Base-by-base conservation (phyloP, 2,888 invertebrate species). In the Papilio protenor region DNA sequence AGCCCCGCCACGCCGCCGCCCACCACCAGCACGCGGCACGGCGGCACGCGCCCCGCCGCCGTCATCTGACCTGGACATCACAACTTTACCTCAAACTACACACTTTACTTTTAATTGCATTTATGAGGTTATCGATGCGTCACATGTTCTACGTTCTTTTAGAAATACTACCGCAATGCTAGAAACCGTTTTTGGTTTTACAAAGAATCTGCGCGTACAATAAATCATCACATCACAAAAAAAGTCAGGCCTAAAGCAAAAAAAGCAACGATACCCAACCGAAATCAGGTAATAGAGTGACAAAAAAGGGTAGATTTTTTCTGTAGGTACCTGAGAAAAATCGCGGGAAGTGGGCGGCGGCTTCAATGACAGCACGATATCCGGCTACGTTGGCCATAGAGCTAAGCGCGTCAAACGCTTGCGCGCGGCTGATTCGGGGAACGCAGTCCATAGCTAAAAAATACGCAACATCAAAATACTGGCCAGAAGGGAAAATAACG, bases 381-480 rank as follows among this genome's bases (percentile, higher is more conserved):
- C 98, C 98, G 45, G 97, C 96, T 81, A 98, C 97, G 88, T 98
- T 98, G 0, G 98, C 98, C 98, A 98, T 98, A 0, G 98, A 98
- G 87, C 97, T 98, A 4, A 98, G 95, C 0, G 97, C 98, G 90
- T 98, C 98, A 90, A 98, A 98, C 1, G 98, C 98, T 92, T 98
- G 98, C 27, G 98, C 98, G 80, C 98, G 95, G 81, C 97, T 97
- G 82, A 98, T 98, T 74, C 98, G 95, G 0, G 98, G 98, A 82
- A 98, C 96, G 88, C 97, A 97, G 88, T 98, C 98, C 98, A 98
- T 98, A 14, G 97, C 97, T 97, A 85, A 52, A 92, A 85, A 64
- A 82, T 23, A 76, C 23, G 23, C 14, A 18, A 27, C 5, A 70
- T 21, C 71, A 61, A 49, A 72, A 72, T 2, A 57, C 21, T 69